Evolutionary conservation across 2,888 invertebrate species (phyloP), one percentile per base, ranked within the genome.

Genomic region (Ormyrus pomaceus): DNA sequence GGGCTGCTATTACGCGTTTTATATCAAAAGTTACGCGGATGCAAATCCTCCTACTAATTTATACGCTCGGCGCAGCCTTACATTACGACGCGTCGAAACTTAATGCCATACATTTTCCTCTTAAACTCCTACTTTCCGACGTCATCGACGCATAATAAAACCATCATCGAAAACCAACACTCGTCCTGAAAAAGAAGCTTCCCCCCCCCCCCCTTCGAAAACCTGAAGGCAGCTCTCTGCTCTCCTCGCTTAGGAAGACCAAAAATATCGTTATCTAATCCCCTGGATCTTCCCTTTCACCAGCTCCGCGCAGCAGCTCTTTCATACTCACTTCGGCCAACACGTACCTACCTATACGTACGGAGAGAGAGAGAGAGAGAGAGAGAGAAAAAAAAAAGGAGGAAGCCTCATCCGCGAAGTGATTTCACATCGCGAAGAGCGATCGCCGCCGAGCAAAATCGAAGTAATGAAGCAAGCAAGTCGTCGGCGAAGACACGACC

Each of bases 381-480:
- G 50, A 59, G 13, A 59, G n/a, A 65, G 46, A 48, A 13, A 50
- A 50, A 50, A 50, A 65, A 65, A 2, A 65, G 13, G 7, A 4
- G 3, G 5, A 53, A 6, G 4, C 11, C 48, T 48, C 64, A 50
- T 64, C 66, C n/a, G 34, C 66, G 66, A 66, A 74, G 64, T 66
- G 56, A 74, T 66, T 65, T 74, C 74, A 34, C 50, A 59, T 65
- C 56, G 74, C 55, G 64, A 73, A 73, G 73, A 73, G 19, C 55
- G 72, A 73, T 73, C 72, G 55, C 45, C 65, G 50, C 65, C 11
- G 48, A 46, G 58, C 64, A 65, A 66, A 66, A 74, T 74, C 74
- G 50, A 74, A 74, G 74, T 66, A 74, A 66, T 66, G 75, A 68
- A 75, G 75, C 66, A 73, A 73, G 61, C 73, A 64, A 55, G 11